Percentiles rank a stretch among this genome's conserved stretches.
Evolutionary conservation across 2,888 invertebrate genomes (phyloP).

Genomic region (Apamea crenata): DNA sequence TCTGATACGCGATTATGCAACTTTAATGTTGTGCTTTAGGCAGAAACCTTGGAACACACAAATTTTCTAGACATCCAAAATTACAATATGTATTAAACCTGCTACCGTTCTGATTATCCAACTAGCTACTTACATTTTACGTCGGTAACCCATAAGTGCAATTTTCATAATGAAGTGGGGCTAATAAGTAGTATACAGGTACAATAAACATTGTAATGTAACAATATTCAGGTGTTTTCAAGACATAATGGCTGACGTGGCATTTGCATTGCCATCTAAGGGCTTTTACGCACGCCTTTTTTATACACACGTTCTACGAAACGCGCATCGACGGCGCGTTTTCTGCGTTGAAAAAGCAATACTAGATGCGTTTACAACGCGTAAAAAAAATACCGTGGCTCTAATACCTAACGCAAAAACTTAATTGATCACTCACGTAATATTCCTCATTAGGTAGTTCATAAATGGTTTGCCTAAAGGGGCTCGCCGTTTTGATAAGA

Average conservation of each 20-base stretch:
- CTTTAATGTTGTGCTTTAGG: background rate
- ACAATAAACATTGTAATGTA: background rate
- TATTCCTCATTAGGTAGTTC: constrained; percentile 43
- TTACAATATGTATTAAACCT: background rate
- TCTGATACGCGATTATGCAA: background rate
- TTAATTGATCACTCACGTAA: constrained; percentile 38
- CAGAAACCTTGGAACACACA: background rate
- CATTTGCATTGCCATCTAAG: constrained; percentile 29
- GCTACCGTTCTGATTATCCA: background rate
- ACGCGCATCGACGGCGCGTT: background rate
- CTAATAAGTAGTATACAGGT: background rate
- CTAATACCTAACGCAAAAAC: constrained; percentile 36
- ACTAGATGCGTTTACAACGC: background rate
- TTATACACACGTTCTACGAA: background rate
- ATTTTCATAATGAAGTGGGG: background rate
- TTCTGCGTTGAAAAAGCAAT: background rate
- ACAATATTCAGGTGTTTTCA: constrained; percentile 14
- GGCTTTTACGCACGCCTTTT: background rate
- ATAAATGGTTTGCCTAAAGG: constrained; percentile 40
- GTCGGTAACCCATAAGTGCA: background rate
- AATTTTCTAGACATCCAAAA: background rate
- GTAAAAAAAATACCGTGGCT: background rate
- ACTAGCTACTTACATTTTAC: background rate
- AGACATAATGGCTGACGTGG: constrained; percentile 7
- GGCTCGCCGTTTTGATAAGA: constrained; percentile 43